phyloP scores from a whole-genome alignment of 2,113 vertebrate genomes.

The Pterocles orientalis region DNA sequence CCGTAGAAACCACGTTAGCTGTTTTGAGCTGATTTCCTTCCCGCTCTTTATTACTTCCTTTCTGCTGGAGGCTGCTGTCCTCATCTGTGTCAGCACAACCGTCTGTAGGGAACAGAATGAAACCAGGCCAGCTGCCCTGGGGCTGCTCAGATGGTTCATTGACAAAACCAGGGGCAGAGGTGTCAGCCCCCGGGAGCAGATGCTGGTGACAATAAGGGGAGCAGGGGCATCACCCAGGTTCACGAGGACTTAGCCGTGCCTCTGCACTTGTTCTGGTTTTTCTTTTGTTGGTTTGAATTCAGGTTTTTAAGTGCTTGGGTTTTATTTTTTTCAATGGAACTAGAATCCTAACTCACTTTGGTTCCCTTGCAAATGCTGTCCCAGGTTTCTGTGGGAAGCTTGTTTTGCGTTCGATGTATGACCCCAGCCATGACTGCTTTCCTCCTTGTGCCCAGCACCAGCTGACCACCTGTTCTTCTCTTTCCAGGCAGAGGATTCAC shows the following conservation, averaged over 20 bases:
- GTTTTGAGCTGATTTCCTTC: background rate
- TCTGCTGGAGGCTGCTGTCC: background rate
- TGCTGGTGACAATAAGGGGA: background rate
- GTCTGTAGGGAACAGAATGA: background rate
- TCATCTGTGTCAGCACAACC: background rate
- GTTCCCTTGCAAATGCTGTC: background rate
- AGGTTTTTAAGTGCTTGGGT: background rate
- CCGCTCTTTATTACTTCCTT: background rate
- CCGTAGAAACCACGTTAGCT: background rate
- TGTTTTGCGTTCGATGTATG: background rate
- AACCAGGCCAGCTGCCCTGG: background rate
- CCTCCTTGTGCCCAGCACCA: background rate
- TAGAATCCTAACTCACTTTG: background rate
- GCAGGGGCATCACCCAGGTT: background rate
- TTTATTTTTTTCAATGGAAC: background rate
- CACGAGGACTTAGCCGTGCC: background rate
- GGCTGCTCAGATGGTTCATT: background rate
- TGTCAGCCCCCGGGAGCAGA: background rate
- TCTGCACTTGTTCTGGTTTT: background rate
- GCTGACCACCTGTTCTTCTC: slow-evolving; percentile 53
- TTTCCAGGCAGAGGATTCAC: slow-evolving; percentile 91
- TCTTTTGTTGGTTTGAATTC: background rate
- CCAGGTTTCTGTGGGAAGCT: background rate
- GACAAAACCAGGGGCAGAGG: background rate
- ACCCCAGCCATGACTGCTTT: background rate